Base-by-base conservation (phyloP, 2,113 vertebrate species). In the Muntiacus muntjak region DNA sequence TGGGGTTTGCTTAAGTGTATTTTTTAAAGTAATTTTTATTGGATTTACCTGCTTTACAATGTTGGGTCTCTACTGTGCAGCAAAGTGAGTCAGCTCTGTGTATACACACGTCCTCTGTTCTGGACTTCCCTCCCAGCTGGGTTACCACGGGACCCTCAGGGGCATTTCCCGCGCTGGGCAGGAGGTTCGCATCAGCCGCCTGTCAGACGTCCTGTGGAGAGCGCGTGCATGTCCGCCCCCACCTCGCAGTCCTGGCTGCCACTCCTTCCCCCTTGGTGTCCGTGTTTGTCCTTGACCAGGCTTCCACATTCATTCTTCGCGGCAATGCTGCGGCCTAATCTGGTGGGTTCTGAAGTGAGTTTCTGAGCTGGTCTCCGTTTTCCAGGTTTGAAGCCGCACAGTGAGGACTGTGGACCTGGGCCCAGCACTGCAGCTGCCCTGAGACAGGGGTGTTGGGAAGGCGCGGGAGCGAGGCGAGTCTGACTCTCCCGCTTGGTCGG, bases 381-480 rank as follows among this genome's bases (percentile, higher is more conserved):
- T 26, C 43, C 23, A 85, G 40, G 43, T 55, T 58, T 82, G 25
- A 16, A 50, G 21, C 54, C 43, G 10, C 11, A 57, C 47, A 40
- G 8, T 19, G 3, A 21, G n/a, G 26, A 28, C 74, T 6, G 14
- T 26, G 57, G 43, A 26, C 25, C 0, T 10, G 25, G 2, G 2
- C 25, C 78, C 36, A 76, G 13, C 3, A 2, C 15, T n/a, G n/a
- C 26, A 21, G 3, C 10, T 14, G 45, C 33, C 3, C 6, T 15
- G n/a, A 33, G 52, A 3, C 5, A 1, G 7, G 4, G 52, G 12
- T 47, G 67, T 47, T 0, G 36, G 33, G 28, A 16, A 3, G 21
- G 1, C 1, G 23, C 36, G 3, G 28, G 57, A 30, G 67, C 10
- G n/a, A 81, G 83, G 3, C 16, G 14, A 15, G 28, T 25, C 19